Base-by-base conservation (phyloP, 2,888 invertebrate genomes). In the Macrophya alboannulata region DNA sequence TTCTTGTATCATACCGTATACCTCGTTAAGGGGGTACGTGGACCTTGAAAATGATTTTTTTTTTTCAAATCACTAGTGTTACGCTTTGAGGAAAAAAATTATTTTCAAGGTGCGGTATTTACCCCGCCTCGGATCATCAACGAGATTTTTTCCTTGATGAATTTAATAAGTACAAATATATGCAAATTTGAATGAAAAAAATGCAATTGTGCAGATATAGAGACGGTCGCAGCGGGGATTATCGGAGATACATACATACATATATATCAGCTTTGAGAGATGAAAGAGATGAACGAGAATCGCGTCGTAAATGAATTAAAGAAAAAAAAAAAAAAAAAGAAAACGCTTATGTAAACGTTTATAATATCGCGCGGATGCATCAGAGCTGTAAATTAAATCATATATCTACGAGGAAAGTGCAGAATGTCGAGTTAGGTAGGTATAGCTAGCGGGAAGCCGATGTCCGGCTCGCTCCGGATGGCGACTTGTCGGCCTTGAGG, bases 401-500 rank as follows among this genome's bases (percentile, higher is more conserved):
- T 21, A 31, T 21, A 48, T 48, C 10, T 0, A 68, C 17, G 6
- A 68, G 68, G 37, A 68, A 68, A 68, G 68, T 68, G 68, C 31
- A 68, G 68, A 15, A n/a, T n/a, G 6, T 21, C 4, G 45, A 74
- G 43, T 31, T 31, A 31, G 31, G 31, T 31, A 31, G 31, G 31
- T 31, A 31, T 31, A 31, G 1, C 31, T 43, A 71, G 17, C 71
- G 72, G 43, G 45, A 45, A 74, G 43, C 72, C 72, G 45, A 45
- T 25, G n/a, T 43, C 43, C 72, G 17, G 68, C 68, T 68, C 68
- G 68, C 68, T 37, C 68, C 45, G 72, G 45, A 45, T 45, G 72
- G 72, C 55, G 77, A 77, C 77, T 77, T 25, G 77, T 55, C 55
- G 48, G 25, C 77, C 77, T 77, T 77, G 51, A 55, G 55, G 55